These are phyloP conservation scores for Hypocryptadius cinnamomeus DNA, from an alignment of 2,113 vertebrate species.

Conservation along the genomic window DNA sequence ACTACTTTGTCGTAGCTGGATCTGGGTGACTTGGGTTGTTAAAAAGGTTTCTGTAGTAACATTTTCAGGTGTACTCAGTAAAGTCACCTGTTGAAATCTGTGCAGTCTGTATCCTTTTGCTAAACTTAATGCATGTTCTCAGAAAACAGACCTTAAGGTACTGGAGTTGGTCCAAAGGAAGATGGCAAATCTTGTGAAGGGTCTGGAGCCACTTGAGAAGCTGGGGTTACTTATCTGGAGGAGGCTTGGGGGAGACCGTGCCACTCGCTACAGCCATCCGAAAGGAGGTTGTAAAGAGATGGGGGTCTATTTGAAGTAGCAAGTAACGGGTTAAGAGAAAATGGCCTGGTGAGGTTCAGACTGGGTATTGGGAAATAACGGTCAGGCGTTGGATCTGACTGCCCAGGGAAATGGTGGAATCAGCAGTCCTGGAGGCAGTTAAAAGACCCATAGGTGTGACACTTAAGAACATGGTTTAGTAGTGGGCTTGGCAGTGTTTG, in stretches of 20 bases:
- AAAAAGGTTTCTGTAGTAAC: neutral
- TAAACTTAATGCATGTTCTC: rapidly evolving
- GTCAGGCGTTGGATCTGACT: neutral
- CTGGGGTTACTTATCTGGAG: neutral
- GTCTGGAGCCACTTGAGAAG: no score
- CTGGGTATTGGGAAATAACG: rapidly evolving
- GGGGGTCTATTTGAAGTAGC: neutral
- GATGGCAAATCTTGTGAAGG: neutral
- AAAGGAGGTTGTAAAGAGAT: neutral
- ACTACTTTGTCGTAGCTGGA: neutral
- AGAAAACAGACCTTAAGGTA: no score
- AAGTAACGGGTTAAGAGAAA: neutral
- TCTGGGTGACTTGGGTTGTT: neutral
- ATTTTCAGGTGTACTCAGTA: neutral
- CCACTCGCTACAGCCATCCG: rapidly evolving
- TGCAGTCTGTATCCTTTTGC: neutral
- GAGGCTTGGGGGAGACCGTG: neutral
- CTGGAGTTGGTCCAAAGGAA: neutral
- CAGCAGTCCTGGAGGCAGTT: neutral
- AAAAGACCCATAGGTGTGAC: neutral
- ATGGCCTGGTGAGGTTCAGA: no score
- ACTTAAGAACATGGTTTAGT: rapidly evolving
- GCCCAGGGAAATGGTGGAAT: neutral
- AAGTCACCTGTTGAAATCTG: neutral
- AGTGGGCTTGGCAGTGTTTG: neutral